phyloP scores from a whole-genome alignment of 1,140 invertebrate species.

The Aleiodes sp. region DNA sequence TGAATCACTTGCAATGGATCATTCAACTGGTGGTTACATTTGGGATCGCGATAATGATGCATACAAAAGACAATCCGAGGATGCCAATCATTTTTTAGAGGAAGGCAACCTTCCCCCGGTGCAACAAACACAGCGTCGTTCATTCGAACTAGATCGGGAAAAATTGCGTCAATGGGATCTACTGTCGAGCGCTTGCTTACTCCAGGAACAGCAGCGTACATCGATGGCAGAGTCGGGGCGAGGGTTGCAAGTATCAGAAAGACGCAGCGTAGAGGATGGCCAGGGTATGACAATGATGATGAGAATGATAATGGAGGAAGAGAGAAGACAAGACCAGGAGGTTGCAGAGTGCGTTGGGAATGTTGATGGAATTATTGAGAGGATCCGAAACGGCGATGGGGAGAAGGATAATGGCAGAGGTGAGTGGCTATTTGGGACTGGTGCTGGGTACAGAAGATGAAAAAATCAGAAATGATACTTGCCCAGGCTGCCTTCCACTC shows the following conservation, averaged over 20 bases:
- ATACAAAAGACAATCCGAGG: slow-evolving; percentile 41
- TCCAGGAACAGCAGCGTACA: slow-evolving; percentile 62
- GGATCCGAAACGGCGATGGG: slow-evolving; percentile 45
- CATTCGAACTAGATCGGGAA: slow-evolving; percentile 82
- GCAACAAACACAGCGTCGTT: slow-evolving; percentile 42
- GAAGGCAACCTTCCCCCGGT: slow-evolving; percentile 65
- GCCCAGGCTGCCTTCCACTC: slow-evolving; percentile 14
- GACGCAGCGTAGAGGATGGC: slow-evolving; percentile 4
- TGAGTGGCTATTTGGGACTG: slow-evolving; percentile 60
- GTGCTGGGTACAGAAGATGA: slow-evolving; percentile 53
- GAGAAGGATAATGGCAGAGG: slow-evolving; percentile 59
- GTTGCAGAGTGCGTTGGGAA: slow-evolving; percentile 59
- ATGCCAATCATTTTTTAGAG: slow-evolving; percentile 67
- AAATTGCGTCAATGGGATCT: slow-evolving; percentile 87
- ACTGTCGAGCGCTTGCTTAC: slow-evolving; percentile 78
- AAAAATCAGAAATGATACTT: neutral
- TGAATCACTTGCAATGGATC: slow-evolving; percentile 55
- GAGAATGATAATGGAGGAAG: slow-evolving; percentile 44
- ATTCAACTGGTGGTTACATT: slow-evolving; percentile 57
- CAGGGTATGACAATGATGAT: slow-evolving; percentile 34
- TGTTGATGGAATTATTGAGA: slow-evolving; percentile 63
- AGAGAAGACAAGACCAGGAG: slow-evolving; percentile 50
- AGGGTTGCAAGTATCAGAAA: slow-evolving; percentile 51
- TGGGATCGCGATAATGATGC: slow-evolving; percentile 64
- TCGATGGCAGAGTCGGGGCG: slow-evolving; percentile 57